Evolutionary conservation across 2,888 invertebrate genomes (phyloP).

Genomic region (Acleris sparsana): DNA sequence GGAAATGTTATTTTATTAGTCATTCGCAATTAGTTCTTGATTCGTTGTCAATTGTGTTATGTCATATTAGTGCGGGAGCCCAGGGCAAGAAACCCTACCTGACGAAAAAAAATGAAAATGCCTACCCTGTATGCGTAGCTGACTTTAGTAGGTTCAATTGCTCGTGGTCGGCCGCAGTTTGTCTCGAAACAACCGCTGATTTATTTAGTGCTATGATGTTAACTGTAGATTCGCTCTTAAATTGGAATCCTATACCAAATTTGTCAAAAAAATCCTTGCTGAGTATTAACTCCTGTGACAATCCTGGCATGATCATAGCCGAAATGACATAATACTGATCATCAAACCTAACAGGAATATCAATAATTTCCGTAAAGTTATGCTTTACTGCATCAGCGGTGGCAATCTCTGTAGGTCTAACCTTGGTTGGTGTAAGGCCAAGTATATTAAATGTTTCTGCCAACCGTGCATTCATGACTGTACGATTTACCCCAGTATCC

Average conservation of each 20-base stretch:
- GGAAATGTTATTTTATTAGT: no score
- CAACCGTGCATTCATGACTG: conserved; percentile 20
- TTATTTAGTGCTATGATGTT: background rate
- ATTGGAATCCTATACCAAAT: conserved; percentile 20
- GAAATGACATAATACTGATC: conserved; percentile 22
- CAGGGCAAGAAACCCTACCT: no score
- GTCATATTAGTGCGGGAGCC: no score
- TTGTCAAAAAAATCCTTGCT: conserved; percentile 24
- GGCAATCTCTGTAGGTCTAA: background rate
- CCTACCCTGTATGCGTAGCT: no score
- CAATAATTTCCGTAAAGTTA: background rate
- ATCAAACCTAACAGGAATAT: conserved; percentile 18
- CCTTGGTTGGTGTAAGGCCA: conserved; percentile 10
- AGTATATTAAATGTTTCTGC: conserved; percentile 9
- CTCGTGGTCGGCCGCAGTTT: no score
- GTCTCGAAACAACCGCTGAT: background rate
- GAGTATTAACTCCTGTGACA: conserved; percentile 24
- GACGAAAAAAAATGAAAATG: no score
- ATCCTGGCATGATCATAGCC: conserved; percentile 22
- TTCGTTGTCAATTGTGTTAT: no score
- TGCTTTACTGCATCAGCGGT: conserved; percentile 27
- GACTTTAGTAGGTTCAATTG: no score
- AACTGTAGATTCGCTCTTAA: background rate
- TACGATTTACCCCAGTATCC: conserved; percentile 27
- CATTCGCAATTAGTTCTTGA: no score